Conservation (phyloP, 2,888 invertebrate species). For the Brachyopa scutellaris region DNA sequence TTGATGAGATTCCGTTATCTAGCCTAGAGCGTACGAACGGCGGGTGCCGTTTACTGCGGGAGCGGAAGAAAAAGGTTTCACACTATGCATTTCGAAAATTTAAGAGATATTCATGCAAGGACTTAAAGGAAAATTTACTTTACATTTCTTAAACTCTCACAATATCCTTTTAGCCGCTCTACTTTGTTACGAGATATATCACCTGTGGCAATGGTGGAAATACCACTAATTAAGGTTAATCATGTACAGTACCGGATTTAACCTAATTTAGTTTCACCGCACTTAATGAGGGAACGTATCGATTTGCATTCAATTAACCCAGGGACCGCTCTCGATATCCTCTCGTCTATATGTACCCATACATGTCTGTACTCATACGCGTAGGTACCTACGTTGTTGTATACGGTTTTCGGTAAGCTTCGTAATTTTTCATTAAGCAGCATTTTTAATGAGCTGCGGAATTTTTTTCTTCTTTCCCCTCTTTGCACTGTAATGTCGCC, state of each 20-base stretch:
- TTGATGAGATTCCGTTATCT: slow-evolving; percentile 48
- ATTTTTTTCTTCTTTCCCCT: slow-evolving; percentile 15
- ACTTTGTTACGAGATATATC: slow-evolving; percentile 20
- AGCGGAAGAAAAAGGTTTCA: not conserved
- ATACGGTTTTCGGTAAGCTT: slow-evolving; percentile 43
- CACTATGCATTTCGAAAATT: not conserved
- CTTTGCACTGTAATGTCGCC: slow-evolving; percentile 21
- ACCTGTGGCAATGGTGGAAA: slow-evolving; percentile 54
- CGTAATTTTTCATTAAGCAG: slow-evolving; percentile 65
- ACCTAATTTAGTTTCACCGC: slow-evolving; percentile 66
- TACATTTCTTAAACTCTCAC: too few species aligned
- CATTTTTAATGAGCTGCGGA: slow-evolving; percentile 64
- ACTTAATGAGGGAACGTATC: slow-evolving; percentile 62
- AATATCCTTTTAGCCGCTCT: not conserved
- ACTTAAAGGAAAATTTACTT: too few species aligned
- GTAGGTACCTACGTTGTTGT: not conserved
- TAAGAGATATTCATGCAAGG: too few species aligned
- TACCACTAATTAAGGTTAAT: slow-evolving; percentile 69
- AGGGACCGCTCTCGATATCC: slow-evolving; percentile 54
- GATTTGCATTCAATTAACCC: slow-evolving; percentile 69
- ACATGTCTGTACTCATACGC: not conserved
- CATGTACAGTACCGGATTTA: slow-evolving; percentile 57
- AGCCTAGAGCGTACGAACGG: not conserved
- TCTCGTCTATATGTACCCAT: not conserved
- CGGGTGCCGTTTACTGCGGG: not conserved